Base-by-base conservation (phyloP, 2,888 invertebrate genomes). In the Zeuzera pyrina region DNA sequence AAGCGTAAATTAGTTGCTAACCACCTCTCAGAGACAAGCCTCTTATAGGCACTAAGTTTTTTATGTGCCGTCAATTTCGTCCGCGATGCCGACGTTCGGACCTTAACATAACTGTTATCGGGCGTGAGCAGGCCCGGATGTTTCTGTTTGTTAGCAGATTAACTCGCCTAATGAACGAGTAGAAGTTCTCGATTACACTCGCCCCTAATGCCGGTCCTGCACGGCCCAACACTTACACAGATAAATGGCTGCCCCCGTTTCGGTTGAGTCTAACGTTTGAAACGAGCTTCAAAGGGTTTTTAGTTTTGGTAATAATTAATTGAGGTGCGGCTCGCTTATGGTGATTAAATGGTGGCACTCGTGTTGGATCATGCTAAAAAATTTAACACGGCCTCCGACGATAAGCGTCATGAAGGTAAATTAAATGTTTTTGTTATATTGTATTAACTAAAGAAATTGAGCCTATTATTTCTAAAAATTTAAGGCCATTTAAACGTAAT, bases 241-340 rank as follows among this genome's bases (percentile, higher is more conserved):
- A 73, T 62, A 66, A 72, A 74, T 68, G 63, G 59, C 56, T 61
- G 55, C 59, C 54, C 58, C 63, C 60, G 51, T 52, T 58, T 49
- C 43, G 43, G 43, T 52, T 57, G 52, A 57, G 53, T 60, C 64
- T 60, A 31, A 31, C 14, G 23, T 21, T 14, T 31, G 49, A 49
- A 65, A 65, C 49, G 54, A 52, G 63, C 59, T 61, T 66, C 67
- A 71, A 76, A 72, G 71, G 72, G 72, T 55, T 69, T 69, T 62
- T 62, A 63, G 62, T 61, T 53, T n/a, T 49, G 52, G 54, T 60
- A 66, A 71, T 73, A 73, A 71, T 74, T 76, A 74, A 71, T 73
- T 67, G 59, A 58, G 67, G 62, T 60, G 57, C 47, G 57, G 49
- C 53, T 59, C 56, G 54, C 57, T 57, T n/a, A 57, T 49, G 42